A percentile compares a stretch with the other conserved stretches of the same genome.
These are phyloP conservation scores for Thera obeliscata DNA, from an alignment of 2,888 invertebrate species.

Conservation along the genomic window DNA sequence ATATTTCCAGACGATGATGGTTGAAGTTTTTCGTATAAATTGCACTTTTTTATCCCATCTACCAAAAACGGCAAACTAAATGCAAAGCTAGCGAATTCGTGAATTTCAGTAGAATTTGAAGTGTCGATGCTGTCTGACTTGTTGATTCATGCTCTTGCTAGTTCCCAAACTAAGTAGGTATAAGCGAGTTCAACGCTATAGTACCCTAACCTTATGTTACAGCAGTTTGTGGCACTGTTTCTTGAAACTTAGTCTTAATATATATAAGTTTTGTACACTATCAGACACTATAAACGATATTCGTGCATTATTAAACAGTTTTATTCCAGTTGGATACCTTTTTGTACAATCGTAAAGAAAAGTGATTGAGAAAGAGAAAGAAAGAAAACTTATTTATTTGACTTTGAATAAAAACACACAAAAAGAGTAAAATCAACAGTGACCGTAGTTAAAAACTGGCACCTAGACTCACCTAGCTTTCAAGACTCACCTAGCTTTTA, in stretches of 20 bases:
- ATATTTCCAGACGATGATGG: too few relatives aligned
- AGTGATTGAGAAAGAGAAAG: too few relatives aligned
- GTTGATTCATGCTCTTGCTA: slow-evolving; percentile 48
- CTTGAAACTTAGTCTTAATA: slow-evolving; percentile 48
- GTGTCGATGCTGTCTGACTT: slow-evolving; percentile 43
- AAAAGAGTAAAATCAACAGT: too few relatives aligned
- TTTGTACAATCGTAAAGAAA: too few relatives aligned
- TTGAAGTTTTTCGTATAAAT: too few relatives aligned
- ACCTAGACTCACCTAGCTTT: too few relatives aligned
- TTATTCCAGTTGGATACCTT: too few relatives aligned
- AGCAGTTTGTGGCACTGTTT: slow-evolving; percentile 39
- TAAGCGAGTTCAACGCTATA: slow-evolving; percentile 45
- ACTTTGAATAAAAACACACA: too few relatives aligned
- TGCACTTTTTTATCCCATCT: not conserved
- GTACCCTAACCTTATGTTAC: slow-evolving; percentile 44
- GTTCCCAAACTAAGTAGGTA: slow-evolving; percentile 26
- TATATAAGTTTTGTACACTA: slow-evolving; percentile 36
- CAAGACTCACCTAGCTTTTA: too few relatives aligned
- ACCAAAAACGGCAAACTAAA: not conserved
- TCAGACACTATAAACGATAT: slow-evolving; percentile 12
- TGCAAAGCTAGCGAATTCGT: not conserved
- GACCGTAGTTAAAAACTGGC: too few relatives aligned
- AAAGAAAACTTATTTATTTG: too few relatives aligned
- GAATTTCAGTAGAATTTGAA: slow-evolving; percentile 7
- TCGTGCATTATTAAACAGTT: not conserved